phyloP scores from a whole-genome alignment of 2,888 invertebrate genomes.

The Lydus trimaculatus region DNA sequence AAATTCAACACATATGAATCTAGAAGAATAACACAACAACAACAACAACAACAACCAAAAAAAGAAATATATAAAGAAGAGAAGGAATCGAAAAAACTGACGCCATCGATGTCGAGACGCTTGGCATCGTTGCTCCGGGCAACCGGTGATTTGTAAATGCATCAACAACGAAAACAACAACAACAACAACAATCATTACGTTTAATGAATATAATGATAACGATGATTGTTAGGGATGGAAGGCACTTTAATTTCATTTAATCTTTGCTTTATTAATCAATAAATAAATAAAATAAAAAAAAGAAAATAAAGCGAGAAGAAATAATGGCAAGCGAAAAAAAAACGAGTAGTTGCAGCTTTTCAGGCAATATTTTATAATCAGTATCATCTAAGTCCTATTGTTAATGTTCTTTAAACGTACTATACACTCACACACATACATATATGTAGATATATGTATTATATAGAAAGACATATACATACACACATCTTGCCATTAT shows the following conservation, averaged over 20 bases:
- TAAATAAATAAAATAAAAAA: neutral
- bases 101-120: slow-evolving; percentile 3
- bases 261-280: neutral
- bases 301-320: neutral
- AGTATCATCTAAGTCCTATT: slow-evolving; percentile 53
- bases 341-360: slow-evolving; percentile 5
- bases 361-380: slow-evolving; percentile 53
- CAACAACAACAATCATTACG: neutral
- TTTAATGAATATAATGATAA: neutral
- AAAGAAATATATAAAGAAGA: neutral
- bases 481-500: slow-evolving; percentile 56
- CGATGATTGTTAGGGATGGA: neutral
- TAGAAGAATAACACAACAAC: neutral
- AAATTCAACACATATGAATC: neutral
- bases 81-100: neutral
- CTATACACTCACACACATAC: slow-evolving; percentile 11
- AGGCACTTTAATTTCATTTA: neutral
- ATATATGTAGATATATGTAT: slow-evolving; percentile 25
- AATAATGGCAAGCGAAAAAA: neutral
- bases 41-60: too few species aligned
- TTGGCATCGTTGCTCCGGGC: neutral
- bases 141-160: neutral
- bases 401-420: slow-evolving; percentile 50
- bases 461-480: slow-evolving; percentile 41
- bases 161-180: neutral